phyloP scores from a whole-genome alignment of 2,113 vertebrate species.

The Phylloscopus trochilus region DNA sequence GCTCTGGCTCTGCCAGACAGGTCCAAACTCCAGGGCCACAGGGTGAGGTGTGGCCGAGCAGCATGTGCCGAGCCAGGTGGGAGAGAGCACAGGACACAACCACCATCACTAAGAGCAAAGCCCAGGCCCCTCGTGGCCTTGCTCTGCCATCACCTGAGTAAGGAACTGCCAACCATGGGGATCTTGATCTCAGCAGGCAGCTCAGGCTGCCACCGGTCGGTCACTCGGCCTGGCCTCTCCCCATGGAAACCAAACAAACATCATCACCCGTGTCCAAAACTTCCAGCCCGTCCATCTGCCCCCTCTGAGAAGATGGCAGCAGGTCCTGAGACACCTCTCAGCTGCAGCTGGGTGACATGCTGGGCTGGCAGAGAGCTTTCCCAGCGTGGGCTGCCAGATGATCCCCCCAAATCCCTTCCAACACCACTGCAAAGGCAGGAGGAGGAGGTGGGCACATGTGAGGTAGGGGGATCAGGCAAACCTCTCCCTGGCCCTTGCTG shows the following conservation, averaged over 20 bases:
- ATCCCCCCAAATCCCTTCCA: not conserved
- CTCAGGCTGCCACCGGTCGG: not conserved
- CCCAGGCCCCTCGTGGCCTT: not conserved
- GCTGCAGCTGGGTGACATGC: accelerated
- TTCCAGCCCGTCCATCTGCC: not conserved
- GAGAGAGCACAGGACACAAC: not conserved
- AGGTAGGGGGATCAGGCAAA: not conserved
- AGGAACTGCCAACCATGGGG: not conserved
- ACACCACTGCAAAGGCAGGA: not conserved
- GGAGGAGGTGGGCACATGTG: not conserved
- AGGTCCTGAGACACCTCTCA: not conserved
- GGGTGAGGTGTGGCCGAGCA: not conserved
- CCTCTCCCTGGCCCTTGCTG: not conserved
- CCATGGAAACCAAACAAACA: slow-evolving; percentile 44
- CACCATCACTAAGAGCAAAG: not conserved
- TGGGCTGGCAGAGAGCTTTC: not conserved
- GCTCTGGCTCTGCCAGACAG: not conserved
- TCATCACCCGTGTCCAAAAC: not conserved
- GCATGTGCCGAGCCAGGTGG: accelerated
- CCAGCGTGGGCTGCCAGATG: not conserved
- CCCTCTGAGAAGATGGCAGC: not conserved
- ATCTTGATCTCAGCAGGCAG: not conserved
- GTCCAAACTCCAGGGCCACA: not conserved
- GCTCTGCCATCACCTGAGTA: not conserved
- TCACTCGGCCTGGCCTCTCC: not conserved